Evolutionary conservation across 2,888 invertebrate genomes (phyloP).

Genomic region (Caenorhabditis sp.): DNA sequence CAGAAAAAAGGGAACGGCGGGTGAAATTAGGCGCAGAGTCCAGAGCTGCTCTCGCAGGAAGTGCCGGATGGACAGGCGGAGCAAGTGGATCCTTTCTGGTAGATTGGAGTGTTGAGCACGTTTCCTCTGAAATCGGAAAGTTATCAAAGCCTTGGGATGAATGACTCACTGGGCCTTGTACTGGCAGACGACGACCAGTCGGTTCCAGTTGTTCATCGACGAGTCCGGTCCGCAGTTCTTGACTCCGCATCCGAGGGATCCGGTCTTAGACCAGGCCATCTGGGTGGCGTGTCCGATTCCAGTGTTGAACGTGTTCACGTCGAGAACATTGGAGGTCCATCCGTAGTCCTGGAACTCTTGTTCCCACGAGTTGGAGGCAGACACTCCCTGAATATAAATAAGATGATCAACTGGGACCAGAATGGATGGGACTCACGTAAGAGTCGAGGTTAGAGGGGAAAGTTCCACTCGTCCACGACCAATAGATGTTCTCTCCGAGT

Average conservation of each 20-base stretch:
- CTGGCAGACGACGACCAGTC: constrained; percentile 54
- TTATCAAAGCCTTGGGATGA: background rate
- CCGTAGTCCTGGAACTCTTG: constrained; percentile 55
- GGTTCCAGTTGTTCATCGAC: constrained; percentile 11
- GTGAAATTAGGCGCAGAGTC: constrained; percentile 24
- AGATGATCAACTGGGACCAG: background rate
- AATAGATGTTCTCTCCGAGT: constrained; percentile 44
- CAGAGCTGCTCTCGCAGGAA: constrained; percentile 25
- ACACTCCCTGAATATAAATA: constrained; percentile 3
- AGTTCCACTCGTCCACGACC: constrained; percentile 20
- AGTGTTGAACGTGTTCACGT: constrained; percentile 34
- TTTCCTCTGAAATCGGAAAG: constrained; percentile 13
- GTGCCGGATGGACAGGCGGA: constrained; percentile 27
- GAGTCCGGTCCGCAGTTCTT: constrained; percentile 44
- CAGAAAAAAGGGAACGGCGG: constrained; percentile 1
- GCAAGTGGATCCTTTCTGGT: constrained; percentile 30
- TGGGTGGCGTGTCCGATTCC: constrained; percentile 61
- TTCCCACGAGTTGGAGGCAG: constrained; percentile 45
- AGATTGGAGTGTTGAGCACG: constrained; percentile 12
- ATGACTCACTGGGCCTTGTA: constrained; percentile 38
- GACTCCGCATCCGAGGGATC: constrained; percentile 54
- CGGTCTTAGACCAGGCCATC: constrained; percentile 55
- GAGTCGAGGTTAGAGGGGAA: constrained; percentile 20
- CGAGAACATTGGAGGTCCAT: constrained; percentile 44
- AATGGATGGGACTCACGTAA: background rate